Base-by-base conservation (phyloP, 2,888 invertebrate species). In the Torymus tubicola region DNA sequence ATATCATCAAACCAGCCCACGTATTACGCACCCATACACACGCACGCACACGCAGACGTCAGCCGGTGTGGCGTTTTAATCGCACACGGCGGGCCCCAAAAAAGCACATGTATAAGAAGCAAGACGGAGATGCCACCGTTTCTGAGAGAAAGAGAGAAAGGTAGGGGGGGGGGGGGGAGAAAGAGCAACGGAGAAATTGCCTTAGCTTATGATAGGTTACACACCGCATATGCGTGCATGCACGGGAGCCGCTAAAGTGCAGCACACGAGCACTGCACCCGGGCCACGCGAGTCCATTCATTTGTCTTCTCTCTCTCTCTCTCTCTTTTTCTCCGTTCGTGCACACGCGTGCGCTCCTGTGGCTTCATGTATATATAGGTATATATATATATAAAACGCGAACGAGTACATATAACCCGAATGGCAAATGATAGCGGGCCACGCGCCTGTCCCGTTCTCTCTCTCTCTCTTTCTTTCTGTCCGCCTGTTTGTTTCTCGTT, bases 401-500 rank as follows among this genome's bases (percentile, higher is more conserved):
- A 21, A 21, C 31, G 31, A 57, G 64, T 64, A n/a, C n/a, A 42
- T 14, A 21, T 58, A 57, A 65, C 52, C 77, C 16, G 70, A 77
- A 70, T 77, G 58, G 70, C 57, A 77, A 77, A 77, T 57, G 76
- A 70, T 70, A 77, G 63, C 61, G 58, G 58, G 63, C 53, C 31
- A 60, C n/a, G 10, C 24, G 52, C 13, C 53, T 61, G 13, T n/a
- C 24, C 21, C 31, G 31, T 31, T 31, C 24, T 58, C 58, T 21
- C 31, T 12, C 55, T 24, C n/a, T 55, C 31, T 12, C 55, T 24
- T 11, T 55, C 31, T 24, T 55, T 10, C 31, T 31, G 31, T 3
- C 31, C 31, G 16, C 10, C n/a, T 10, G 16, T 16, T 18, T 16
- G 5, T 18, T 18, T 18, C 8, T 12, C 18, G 16, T 42, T 18